Conservation (phyloP, 2,113 vertebrate genomes). For the Sinocyclocheilus anophthalmus region DNA sequence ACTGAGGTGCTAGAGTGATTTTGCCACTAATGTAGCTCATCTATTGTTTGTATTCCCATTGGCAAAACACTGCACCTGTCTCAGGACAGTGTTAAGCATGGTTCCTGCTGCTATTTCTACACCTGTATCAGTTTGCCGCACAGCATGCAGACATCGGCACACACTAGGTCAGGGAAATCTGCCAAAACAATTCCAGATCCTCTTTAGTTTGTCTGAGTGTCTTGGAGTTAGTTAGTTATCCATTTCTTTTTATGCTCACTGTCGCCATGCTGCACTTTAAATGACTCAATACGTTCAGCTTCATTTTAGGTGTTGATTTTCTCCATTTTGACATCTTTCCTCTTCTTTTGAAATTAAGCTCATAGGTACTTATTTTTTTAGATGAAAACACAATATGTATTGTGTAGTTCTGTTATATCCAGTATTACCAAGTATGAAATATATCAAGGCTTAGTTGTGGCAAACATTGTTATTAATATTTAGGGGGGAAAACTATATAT, state of each 20-base stretch:
- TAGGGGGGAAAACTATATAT: neutral
- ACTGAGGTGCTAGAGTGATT: neutral
- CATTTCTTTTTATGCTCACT: neutral
- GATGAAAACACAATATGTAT: neutral
- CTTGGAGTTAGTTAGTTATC: neutral
- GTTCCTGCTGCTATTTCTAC: slow-evolving; percentile 50
- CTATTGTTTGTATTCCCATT: slow-evolving; percentile 15
- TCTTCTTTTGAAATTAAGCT: neutral
- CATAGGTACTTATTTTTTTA: neutral
- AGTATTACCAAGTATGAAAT: neutral
- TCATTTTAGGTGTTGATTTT: neutral
- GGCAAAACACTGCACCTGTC: slow-evolving; percentile 25
- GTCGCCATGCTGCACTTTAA: slow-evolving; percentile 8
- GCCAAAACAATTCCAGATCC: slow-evolving; percentile 52
- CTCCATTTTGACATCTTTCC: neutral
- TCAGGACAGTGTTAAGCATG: slow-evolving; percentile 28
- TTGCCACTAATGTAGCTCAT: neutral
- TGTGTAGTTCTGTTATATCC: neutral
- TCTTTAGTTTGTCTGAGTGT: neutral
- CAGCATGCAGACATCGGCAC: slow-evolving; percentile 22
- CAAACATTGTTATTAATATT: neutral
- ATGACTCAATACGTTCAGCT: neutral
- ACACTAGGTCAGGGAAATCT: slow-evolving; percentile 61
- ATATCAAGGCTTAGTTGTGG: neutral
- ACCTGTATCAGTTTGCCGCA: slow-evolving; percentile 32